phyloP scores from a whole-genome alignment of 2,888 invertebrate species.

The Theristus sp. region DNA sequence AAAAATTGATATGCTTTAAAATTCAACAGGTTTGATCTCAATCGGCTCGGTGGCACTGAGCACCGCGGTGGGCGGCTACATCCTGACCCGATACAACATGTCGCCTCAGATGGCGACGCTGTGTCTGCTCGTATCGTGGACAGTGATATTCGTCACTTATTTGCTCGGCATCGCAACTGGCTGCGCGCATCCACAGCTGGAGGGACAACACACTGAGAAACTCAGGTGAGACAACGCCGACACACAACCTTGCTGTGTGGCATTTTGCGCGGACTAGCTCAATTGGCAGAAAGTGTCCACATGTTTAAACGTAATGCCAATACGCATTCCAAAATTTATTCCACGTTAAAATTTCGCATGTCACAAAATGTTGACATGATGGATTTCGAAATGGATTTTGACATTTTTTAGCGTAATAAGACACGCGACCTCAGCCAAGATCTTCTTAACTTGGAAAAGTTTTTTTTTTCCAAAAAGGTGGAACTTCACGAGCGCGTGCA shows the following conservation, averaged over 20 bases:
- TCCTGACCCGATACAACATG: conserved; percentile 14
- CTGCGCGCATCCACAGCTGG: conserved; percentile 2
- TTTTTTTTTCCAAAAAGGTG: conserved; percentile 4
- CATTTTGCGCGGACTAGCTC: no score
- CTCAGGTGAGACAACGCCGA: neutral
- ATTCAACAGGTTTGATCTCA: conserved; percentile 17
- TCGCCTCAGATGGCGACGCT: neutral
- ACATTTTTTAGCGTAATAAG: no score
- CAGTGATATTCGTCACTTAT: conserved; percentile 8
- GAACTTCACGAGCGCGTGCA: conserved; percentile 35
- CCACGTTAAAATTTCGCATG: no score
- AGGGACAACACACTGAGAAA: neutral
- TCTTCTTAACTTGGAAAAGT: no score
- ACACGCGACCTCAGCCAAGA: no score
- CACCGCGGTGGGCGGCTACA: conserved; percentile 18
- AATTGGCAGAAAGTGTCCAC: no score
- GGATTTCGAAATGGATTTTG: no score
- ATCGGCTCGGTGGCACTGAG: conserved; percentile 18
- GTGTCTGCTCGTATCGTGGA: conserved; percentile 14
- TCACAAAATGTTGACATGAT: no score
- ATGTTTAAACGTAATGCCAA: no score
- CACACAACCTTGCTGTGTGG: neutral
- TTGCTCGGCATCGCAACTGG: conserved; percentile 3
- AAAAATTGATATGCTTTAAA: no score
- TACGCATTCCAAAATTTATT: no score